Conservation (phyloP, 2,888 invertebrate species). For the Heliconius cydno region DNA sequence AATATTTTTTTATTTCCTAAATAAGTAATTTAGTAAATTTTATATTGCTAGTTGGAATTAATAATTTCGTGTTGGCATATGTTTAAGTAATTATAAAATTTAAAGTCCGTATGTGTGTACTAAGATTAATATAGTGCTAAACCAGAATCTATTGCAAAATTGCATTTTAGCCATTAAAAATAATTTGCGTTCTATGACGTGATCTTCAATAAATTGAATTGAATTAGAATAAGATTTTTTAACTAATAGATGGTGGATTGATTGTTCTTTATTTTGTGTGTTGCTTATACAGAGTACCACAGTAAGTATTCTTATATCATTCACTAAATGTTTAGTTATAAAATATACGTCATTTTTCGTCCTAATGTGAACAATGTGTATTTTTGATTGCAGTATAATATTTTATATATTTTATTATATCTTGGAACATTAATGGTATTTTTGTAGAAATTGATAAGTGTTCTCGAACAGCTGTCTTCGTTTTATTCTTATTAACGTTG, state of each 20-base stretch:
- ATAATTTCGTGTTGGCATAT: neutral
- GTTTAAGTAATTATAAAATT: neutral
- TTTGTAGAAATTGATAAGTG: neutral
- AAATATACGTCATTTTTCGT: conserved; percentile 10
- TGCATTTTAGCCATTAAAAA: conserved; percentile 38
- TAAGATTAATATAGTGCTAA: conserved; percentile 28
- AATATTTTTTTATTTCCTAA: neutral
- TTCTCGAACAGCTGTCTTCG: neutral
- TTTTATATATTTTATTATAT: conserved; percentile 13
- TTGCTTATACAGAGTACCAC: conserved; percentile 50
- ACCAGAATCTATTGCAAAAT: conserved; percentile 40
- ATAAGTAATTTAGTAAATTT: neutral
- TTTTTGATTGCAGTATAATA: conserved; percentile 10
- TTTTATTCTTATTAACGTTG: neutral
- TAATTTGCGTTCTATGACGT: conserved; percentile 47
- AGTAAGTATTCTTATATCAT: conserved; percentile 52
- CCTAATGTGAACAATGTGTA: conserved; percentile 20
- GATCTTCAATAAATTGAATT: conserved; percentile 47
- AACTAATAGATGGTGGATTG: conserved; percentile 61
- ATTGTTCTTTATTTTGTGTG: conserved; percentile 48
- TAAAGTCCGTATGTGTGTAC: conserved; percentile 11
- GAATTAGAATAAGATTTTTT: conserved; percentile 48
- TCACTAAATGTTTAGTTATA: neutral
- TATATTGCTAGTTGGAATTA: neutral
- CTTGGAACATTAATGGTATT: neutral